Percentiles rank a stretch among this genome's conserved stretches.
These are phyloP conservation scores for Leucoma salicis DNA, from an alignment of 2,888 invertebrate genomes.

Conservation along the genomic window DNA sequence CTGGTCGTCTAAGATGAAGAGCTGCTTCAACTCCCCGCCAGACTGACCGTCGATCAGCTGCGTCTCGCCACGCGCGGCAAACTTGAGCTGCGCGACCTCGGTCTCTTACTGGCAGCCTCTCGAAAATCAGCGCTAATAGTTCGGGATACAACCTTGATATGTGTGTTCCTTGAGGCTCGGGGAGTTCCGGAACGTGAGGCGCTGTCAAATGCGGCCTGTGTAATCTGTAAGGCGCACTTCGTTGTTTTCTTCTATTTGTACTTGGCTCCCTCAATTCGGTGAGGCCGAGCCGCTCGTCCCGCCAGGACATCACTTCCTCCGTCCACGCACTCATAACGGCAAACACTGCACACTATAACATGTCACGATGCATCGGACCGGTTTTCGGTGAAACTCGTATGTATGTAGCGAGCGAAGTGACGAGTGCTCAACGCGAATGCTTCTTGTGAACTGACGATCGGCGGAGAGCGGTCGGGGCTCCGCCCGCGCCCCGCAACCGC, in stretches of 20 bases:
- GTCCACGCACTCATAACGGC: slow-evolving; percentile 76
- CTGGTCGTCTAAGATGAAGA: slow-evolving; percentile 91
- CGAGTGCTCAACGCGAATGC: slow-evolving; percentile 51
- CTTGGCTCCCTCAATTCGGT: slow-evolving; percentile 70
- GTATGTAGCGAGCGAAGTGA: slow-evolving; percentile 34
- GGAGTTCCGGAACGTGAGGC: slow-evolving; percentile 71
- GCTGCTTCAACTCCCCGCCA: slow-evolving; percentile 97
- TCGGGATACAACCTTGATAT: slow-evolving; percentile 96
- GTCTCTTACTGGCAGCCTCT: slow-evolving; percentile 93
- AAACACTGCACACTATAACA: slow-evolving; percentile 69
- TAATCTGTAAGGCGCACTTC: slow-evolving; percentile 85
- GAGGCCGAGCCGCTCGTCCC: slow-evolving; percentile 70
- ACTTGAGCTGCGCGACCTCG: slow-evolving; percentile 95
- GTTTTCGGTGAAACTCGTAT: slow-evolving; percentile 66
- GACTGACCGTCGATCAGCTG: slow-evolving; percentile 94
- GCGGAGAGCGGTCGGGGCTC: slow-evolving; percentile 33
- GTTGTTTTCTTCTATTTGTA: slow-evolving; percentile 75
- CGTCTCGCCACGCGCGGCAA: slow-evolving; percentile 94
- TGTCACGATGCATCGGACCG: slow-evolving; percentile 70
- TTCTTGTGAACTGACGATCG: slow-evolving; percentile 66
- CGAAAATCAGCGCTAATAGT: slow-evolving; percentile 95
- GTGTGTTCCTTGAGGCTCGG: slow-evolving; percentile 85
- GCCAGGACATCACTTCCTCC: slow-evolving; percentile 76
- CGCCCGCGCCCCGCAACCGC: slow-evolving; percentile 56
- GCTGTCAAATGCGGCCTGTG: slow-evolving; percentile 84